Evolutionary conservation across 2,797 vertebrate genomes (phyloP), one percentile per base, ranked within the genome.

Genomic region (Fundulus diaphanus): DNA sequence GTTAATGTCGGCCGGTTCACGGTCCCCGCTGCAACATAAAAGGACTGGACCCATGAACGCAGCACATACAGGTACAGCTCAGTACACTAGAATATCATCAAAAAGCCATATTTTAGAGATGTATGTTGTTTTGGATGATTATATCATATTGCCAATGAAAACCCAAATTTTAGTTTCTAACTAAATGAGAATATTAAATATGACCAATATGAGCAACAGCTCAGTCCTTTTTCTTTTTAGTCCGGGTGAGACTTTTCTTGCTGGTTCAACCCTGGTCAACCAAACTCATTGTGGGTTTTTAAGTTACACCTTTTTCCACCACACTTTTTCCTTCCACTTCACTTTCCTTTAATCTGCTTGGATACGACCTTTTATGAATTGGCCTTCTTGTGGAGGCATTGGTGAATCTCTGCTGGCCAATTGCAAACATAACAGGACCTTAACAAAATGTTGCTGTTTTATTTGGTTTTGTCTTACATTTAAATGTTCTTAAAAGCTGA

Each of bases 1-100:
- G 82, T 75, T 57, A 71, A 80, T 83, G 88, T 84, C 82, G 75
- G 22, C 70, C 8, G 65, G 70, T 78, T 82, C 73, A 57, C 37
- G 70, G 69, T 77, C 56, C 75, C 67, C 13, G 16, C 5, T n/a
- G 22, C 35, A 3, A 65, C 40, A 37, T 65, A 42, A 65, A 65
- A 65, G 24, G 24, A 44, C 2, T 44, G 24, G 27, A 66, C 27
- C n/a, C 24, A 70, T 40, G 16, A 37, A 27, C 15, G 42, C 3
- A 40, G n/a, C 15, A 56, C 35, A 40, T 54, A 11, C 48, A 69
- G 4, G 22, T 16, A 13, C 15, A 49, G 18, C 16, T 18, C 4
- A 49, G 48, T 2, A 49, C 18, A 49, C 16, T 49, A 49, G 16
- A 49, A 49, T 46, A 46, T 46, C 16, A 22, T 49, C 18, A 20